phyloP scores from a whole-genome alignment of 2,113 vertebrate species.

The Hypocryptadius cinnamomeus region DNA sequence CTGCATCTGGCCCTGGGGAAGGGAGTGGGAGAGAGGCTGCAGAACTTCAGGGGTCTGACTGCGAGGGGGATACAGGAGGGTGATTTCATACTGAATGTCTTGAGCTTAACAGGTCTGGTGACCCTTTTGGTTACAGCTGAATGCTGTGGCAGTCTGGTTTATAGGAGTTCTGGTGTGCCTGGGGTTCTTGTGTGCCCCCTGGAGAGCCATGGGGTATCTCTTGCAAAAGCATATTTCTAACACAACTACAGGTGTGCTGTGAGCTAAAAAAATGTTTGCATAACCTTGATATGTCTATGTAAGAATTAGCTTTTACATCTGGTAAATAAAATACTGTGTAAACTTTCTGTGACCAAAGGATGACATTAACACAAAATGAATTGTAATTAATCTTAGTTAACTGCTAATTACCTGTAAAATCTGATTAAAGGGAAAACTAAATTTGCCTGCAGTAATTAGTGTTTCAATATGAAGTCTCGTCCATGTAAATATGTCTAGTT shows the following conservation, averaged over 20 bases:
- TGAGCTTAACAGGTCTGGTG: not conserved
- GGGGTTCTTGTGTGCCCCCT: not conserved
- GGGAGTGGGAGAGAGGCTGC: not conserved
- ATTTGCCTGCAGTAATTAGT: conserved; percentile 67
- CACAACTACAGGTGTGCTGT: not conserved
- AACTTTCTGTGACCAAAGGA: conserved; percentile 67
- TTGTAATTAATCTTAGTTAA: conserved; percentile 70
- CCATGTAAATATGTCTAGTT: conserved; percentile 62
- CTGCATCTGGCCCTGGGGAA: not conserved
- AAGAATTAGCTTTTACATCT: conserved; percentile 55
- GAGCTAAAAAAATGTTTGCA: not conserved
- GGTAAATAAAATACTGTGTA: conserved; percentile 44
- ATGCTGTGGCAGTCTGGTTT: not conserved
- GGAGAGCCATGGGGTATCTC: not conserved
- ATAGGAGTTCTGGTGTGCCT: not conserved
- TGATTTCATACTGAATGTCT: not conserved
- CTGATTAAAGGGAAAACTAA: conserved; percentile 72
- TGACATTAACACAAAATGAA: conserved; percentile 63
- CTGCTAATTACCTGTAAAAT: conserved; percentile 73
- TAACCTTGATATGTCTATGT: conserved; percentile 20
- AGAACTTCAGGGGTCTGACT: not conserved
- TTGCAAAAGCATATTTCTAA: not conserved
- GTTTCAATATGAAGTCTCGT: conserved; percentile 50
- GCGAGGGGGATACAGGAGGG: not conserved
- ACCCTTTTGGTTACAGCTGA: not conserved